These are phyloP conservation scores for Nemapogon koenigi DNA, from an alignment of 2,888 invertebrate species.

Conservation along the genomic window DNA sequence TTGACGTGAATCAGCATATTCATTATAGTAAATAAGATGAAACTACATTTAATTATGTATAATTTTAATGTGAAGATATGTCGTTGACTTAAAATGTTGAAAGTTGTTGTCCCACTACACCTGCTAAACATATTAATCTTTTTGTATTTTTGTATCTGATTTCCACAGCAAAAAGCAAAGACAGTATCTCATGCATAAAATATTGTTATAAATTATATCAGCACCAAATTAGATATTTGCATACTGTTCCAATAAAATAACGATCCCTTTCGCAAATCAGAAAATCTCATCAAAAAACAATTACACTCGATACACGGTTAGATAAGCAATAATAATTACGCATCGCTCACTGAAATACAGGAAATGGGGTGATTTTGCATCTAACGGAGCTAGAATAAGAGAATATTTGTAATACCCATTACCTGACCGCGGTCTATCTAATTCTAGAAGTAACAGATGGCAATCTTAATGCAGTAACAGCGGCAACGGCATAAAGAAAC, in stretches of 20 bases:
- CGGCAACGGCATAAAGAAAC: constrained; percentile 37
- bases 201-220: too few relatives aligned
- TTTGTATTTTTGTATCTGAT: too few relatives aligned
- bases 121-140: too few relatives aligned
- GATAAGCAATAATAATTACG: constrained; percentile 5
- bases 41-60: too few relatives aligned
- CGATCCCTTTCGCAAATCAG: constrained; percentile 2
- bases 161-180: too few relatives aligned
- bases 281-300: constrained; percentile 4
- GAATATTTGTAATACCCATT: constrained; percentile 15
- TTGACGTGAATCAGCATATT: constrained; percentile 41
- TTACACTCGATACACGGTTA: constrained; percentile 6
- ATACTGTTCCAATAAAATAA: too few relatives aligned
- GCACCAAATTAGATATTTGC: too few relatives aligned
- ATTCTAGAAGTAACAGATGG: constrained; percentile 28
- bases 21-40: constrained; percentile 28
- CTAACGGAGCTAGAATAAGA: constrained; percentile 29
- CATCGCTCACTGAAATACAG: constrained; percentile 16
- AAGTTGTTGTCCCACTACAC: too few relatives aligned
- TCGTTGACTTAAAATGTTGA: too few relatives aligned
- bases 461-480: constrained; percentile 39
- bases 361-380: constrained; percentile 28
- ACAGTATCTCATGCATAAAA: too few relatives aligned
- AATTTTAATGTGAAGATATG: too few relatives aligned
- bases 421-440: constrained; percentile 14